Evolutionary conservation across 2,797 vertebrate species (phyloP).

Genomic region (Pitangus sulphuratus): DNA sequence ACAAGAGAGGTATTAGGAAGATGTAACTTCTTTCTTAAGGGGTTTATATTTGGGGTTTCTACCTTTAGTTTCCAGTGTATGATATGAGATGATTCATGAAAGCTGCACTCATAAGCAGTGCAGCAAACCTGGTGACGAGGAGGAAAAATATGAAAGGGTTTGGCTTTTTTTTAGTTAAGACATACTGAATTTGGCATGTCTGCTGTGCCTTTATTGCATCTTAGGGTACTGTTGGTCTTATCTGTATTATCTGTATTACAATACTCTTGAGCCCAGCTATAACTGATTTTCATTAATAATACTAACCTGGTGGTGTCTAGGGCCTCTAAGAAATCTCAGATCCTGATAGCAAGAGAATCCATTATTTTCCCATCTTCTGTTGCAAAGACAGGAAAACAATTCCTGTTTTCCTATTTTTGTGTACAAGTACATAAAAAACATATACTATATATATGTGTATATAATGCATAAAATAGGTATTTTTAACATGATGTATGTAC

Average conservation of each 20-base stretch:
- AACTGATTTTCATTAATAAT: constrained; percentile 8
- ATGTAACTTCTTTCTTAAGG: neutral
- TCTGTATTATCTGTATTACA: neutral
- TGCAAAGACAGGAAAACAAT: neutral
- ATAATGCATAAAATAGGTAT: neutral
- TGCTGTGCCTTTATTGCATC: neutral
- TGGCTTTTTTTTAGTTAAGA: neutral
- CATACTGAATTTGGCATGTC: neutral
- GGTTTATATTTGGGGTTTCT: neutral
- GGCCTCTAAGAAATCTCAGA: neutral
- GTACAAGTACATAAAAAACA: neutral
- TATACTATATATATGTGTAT: neutral
- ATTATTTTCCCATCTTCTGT: neutral
- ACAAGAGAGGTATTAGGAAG: neutral
- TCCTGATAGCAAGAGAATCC: neutral
- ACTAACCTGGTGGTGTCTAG: neutral
- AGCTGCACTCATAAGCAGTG: neutral
- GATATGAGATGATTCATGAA: neutral
- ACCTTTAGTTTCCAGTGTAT: neutral
- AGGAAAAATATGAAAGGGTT: neutral
- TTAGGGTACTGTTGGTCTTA: neutral
- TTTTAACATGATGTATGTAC: neutral
- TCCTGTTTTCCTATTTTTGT: neutral
- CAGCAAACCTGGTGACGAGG: neutral
- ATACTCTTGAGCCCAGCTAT: neutral